Percentiles rank a stretch among this genome's conserved stretches.
phyloP scores from a whole-genome alignment of 1,140 invertebrate genomes.

The Drosophila burlai region DNA sequence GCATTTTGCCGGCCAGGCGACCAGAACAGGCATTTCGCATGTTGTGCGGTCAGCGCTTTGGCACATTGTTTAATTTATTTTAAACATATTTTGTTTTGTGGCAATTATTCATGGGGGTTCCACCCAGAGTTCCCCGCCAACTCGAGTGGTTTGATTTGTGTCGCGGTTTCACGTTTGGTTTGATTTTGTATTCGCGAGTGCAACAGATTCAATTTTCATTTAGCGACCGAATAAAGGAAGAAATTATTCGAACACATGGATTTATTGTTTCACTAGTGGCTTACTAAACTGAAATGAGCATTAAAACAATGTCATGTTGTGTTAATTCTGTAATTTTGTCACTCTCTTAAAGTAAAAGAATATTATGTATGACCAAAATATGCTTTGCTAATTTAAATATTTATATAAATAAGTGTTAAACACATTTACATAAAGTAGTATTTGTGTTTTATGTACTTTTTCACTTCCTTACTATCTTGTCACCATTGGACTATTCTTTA shows the following conservation, averaged over 20 bases:
- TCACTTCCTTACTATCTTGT: not conserved
- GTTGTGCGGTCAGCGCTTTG: slow-evolving; percentile 65
- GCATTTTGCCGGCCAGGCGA: slow-evolving; percentile 41
- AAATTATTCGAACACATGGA: slow-evolving; percentile 17
- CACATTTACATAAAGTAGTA: no score
- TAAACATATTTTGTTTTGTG: slow-evolving; percentile 68
- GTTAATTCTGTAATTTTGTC: not conserved
- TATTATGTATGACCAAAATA: not conserved
- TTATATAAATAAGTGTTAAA: not conserved
- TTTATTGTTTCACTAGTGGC: slow-evolving; percentile 19
- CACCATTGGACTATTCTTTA: not conserved
- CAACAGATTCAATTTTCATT: slow-evolving; percentile 44
- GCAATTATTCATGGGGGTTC: slow-evolving; percentile 51
- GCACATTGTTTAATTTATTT: slow-evolving; percentile 77
- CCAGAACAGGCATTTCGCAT: slow-evolving; percentile 49
- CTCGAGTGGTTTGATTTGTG: slow-evolving; percentile 57
- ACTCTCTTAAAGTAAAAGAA: not conserved
- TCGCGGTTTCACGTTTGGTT: slow-evolving; percentile 53
- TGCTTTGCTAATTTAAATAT: not conserved
- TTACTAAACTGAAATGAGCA: not conserved
- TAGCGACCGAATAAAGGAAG: slow-evolving; percentile 18
- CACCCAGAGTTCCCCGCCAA: not conserved
- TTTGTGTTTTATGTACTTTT: not conserved
- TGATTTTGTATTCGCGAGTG: slow-evolving; percentile 32
- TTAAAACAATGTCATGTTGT: not conserved